Evolutionary conservation across 2,888 invertebrate species (phyloP), one percentile per base, ranked within the genome.

Genomic region (Euplexia lucipara): DNA sequence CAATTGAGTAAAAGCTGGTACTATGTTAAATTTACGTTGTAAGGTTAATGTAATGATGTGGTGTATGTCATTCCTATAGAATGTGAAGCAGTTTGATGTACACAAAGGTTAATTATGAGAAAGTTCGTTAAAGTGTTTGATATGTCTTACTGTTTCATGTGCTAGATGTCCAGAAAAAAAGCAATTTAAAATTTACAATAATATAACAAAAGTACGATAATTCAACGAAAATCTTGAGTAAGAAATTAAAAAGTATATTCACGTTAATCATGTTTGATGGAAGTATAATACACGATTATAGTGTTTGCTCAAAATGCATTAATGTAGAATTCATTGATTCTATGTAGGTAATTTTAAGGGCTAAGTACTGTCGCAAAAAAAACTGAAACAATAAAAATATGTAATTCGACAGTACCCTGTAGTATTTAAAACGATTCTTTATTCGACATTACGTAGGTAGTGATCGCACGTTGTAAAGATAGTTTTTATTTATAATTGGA

Each of bases 151-250:
- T 78, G 69, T 67, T 70, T 71, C 52, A 66, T 65, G 61, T 39
- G 22, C 52, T 41, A 61, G 32, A 39, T 22, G 63, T 34, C n/a
- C 5, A 39, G 5, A 2, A 49, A 39, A 59, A 18, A 39, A 12
- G 5, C 26, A 44, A 69, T 45, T 22, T 16, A 22, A 49, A 41
- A 60, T 51, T n/a, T 18, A 69, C 48, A 76, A 70, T 60, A 60
- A 69, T 65, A 69, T 26, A 47, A 75, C 59, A 48, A 83, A 71
- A 84, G 83, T 86, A 85, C 83, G 85, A 85, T 22, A 59, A 76
- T 58, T 84, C 86, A 87, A 86, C 86, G 85, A 86, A 87, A 66
- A 52, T 53, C 59, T 79, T 76, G 53, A 59, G n/a, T 59, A 71
- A 71, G 26, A 3, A 26, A 3, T 59, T 70, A n/a, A 79, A 62